These are phyloP conservation scores for Pteronotus mesoamericanus DNA, from an alignment of 2,797 vertebrate species.

Conservation along the genomic window DNA sequence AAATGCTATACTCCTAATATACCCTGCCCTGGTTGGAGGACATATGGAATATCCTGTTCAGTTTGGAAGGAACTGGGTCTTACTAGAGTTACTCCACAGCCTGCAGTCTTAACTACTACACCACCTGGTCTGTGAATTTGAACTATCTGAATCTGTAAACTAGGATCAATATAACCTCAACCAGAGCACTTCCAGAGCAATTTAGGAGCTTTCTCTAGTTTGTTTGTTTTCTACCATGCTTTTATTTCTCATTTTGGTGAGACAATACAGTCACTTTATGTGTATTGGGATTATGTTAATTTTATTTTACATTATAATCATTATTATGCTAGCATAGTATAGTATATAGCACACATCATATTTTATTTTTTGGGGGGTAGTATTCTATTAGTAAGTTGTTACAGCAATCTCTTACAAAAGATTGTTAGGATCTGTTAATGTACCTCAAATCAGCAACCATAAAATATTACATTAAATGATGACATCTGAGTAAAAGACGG, in stretches of 20 bases:
- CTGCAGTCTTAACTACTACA: not conserved
- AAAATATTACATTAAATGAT: conserved; percentile 24
- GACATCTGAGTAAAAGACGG: not conserved
- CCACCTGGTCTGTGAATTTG: not conserved
- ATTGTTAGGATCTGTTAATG: not conserved
- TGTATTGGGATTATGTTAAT: not conserved
- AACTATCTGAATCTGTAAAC: not conserved
- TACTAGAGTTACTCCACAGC: not conserved
- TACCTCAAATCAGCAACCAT: not conserved
- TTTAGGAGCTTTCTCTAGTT: not conserved
- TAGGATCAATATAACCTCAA: not conserved
- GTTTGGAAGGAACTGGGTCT: not conserved
- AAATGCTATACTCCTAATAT: not conserved
- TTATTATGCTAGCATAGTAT: not conserved
- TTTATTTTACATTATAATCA: not conserved
- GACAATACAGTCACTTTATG: not conserved
- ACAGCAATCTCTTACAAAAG: conserved; percentile 11
- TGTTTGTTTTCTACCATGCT: not conserved
- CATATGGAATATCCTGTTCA: not conserved
- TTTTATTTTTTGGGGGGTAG: too few species aligned
- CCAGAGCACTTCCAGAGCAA: not conserved
- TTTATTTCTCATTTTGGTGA: not conserved
- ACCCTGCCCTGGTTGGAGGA: not conserved
- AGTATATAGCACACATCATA: not conserved
- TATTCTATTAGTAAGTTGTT: conserved; percentile 35